Evolutionary conservation across 2,113 vertebrate species (phyloP).

Genomic region (Ochotona curzoniae): DNA sequence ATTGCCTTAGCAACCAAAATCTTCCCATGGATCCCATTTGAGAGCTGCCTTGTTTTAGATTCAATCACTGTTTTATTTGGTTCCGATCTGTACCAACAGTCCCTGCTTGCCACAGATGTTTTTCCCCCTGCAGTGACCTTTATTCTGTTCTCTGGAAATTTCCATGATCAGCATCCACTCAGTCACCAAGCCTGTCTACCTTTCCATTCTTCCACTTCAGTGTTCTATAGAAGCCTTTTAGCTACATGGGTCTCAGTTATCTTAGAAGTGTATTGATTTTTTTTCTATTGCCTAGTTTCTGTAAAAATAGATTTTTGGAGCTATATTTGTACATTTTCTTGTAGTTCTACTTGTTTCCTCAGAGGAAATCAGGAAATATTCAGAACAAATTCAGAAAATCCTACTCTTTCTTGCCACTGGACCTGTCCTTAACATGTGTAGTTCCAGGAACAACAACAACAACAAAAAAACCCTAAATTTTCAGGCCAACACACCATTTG

Average conservation of each 20-base stretch:
- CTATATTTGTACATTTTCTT: neutral
- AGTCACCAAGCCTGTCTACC: neutral
- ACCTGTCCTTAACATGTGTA: neutral
- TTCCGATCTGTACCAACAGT: neutral
- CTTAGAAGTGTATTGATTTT: neutral
- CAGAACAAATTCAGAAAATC: conserved; percentile 1
- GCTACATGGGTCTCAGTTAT: neutral
- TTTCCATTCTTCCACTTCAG: no score
- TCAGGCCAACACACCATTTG: neutral
- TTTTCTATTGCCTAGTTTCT: neutral
- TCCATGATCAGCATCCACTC: neutral
- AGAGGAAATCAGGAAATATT: neutral
- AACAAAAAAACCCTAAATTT: no score
- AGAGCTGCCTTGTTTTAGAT: neutral
- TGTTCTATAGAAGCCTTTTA: neutral
- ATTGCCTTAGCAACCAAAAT: neutral
- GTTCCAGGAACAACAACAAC: neutral
- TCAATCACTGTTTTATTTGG: neutral
- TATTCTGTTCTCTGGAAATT: neutral
- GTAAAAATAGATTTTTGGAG: conserved; percentile 11
- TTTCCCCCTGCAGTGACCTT: neutral
- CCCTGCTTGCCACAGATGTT: neutral
- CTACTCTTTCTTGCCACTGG: neutral
- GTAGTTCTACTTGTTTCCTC: neutral
- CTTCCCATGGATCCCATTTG: neutral